phyloP scores from a whole-genome alignment of 2,113 vertebrate genomes.

The Aramus guarauna region DNA sequence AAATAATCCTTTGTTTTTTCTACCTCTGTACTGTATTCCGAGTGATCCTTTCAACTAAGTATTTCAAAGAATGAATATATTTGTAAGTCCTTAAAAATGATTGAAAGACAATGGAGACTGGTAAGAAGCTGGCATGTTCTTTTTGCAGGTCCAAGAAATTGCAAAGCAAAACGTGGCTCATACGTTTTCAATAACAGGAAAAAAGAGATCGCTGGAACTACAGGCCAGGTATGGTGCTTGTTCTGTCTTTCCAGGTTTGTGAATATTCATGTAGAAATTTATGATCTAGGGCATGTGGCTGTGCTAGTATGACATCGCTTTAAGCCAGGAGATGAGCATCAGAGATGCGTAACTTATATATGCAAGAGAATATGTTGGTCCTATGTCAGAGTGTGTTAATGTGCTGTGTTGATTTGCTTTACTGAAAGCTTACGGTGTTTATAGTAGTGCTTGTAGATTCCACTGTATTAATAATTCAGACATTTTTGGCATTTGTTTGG shows the following conservation, averaged over 20 bases:
- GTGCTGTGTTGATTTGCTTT: background rate
- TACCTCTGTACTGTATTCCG: background rate
- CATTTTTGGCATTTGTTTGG: background rate
- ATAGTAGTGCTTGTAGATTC: background rate
- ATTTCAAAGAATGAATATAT: background rate
- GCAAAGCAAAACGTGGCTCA: constrained; percentile 84
- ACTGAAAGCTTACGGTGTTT: background rate
- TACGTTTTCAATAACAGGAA: constrained; percentile 88
- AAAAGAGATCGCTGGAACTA: constrained; percentile 88
- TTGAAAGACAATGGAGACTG: background rate
- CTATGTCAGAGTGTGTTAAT: background rate
- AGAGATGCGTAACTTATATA: background rate
- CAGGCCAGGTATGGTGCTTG: constrained; percentile 83
- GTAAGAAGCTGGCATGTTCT: background rate
- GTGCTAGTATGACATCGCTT: background rate
- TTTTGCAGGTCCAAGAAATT: constrained; percentile 87
- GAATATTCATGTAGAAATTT: background rate
- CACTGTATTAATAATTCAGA: background rate
- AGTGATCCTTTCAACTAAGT: background rate
- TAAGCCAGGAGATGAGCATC: background rate
- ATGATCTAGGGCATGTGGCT: background rate
- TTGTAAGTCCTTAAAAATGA: background rate
- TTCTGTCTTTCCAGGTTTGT: background rate
- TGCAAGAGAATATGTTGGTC: background rate
- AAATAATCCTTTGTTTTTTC: background rate